A percentile compares a stretch with the other conserved stretches of the same genome.
Evolutionary conservation across 2,113 vertebrate species (phyloP).

Genomic region (Neogobius melanostomus): DNA sequence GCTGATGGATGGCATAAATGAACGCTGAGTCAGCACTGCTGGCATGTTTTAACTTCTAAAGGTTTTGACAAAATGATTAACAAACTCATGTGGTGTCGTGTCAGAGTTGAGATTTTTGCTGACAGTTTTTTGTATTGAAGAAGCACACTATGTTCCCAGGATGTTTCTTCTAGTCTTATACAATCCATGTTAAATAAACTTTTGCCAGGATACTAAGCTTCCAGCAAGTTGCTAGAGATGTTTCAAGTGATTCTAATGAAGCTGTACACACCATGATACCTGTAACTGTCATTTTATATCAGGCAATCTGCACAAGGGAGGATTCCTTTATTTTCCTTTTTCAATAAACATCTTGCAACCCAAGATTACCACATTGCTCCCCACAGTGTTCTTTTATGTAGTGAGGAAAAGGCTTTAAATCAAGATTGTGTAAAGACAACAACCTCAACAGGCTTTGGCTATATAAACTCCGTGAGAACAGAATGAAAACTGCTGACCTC

Average conservation of each 20-base stretch:
- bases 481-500: slow-evolving; percentile 17
- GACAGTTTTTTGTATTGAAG: background rate
- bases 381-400: slow-evolving; percentile 72
- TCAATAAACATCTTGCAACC: slow-evolving; percentile 29
- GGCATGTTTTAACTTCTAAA: too few relatives aligned
- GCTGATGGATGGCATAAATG: slow-evolving; percentile 32
- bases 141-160: slow-evolving; percentile 10
- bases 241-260: background rate
- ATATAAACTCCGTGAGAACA: slow-evolving; percentile 14
- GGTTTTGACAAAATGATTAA: too few relatives aligned
- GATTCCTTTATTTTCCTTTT: slow-evolving; percentile 33
- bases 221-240: background rate
- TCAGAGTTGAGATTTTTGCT: background rate
- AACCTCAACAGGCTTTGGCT: slow-evolving; percentile 16
- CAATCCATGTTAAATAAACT: background rate
- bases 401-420: slow-evolving; percentile 57
- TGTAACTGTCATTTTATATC: background rate
- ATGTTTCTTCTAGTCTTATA: slow-evolving; percentile 10
- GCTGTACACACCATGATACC: background rate
- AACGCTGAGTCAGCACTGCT: background rate
- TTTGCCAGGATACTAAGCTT: background rate
- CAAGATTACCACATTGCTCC: slow-evolving; percentile 25
- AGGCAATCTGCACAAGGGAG: slow-evolving; percentile 27
- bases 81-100: too few relatives aligned
- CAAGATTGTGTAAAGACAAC: slow-evolving; percentile 24